Evolutionary conservation across 1,140 invertebrate genomes (phyloP), one percentile per base, ranked within the genome.

Genomic region (Anagrus nilaparvatae): DNA sequence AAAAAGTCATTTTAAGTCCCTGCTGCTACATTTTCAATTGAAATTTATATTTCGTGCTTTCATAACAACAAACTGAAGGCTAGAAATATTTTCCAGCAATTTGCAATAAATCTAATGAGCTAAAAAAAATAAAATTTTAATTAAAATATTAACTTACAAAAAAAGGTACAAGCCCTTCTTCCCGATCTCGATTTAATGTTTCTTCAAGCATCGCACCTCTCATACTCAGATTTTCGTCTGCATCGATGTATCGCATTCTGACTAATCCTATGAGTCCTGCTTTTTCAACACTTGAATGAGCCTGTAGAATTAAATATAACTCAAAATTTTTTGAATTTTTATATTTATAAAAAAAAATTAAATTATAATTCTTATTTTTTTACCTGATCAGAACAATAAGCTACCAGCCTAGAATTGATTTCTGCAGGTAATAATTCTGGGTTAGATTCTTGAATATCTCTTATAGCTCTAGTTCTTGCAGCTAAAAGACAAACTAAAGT

Each of bases 211-310:
- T 78, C 17, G 82, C 78, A 3, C 90, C 91, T 23, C 88, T 73
- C 73, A 97, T 79, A 46, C 84, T 81, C 28, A 94, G 73, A 36
- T 87, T 73, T 28, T 81, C 79, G 58, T 90, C 83, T 10, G 83
- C 81, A 61, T 94, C 89, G 44, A 97, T 79, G 60, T 92, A 94
- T 23, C 87, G 75, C 82, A 97, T 86, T 50, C 87, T 81, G 2
- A 97, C 91, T 40, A 97, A 63, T 40, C 90, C 90, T 40, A 88
- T 87, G 2, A 93, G 64, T 13, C 88, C 89, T 30, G 92, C 90
- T 67, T 97, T 97, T 67, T 97, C 93, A 4, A 97, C 91, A 16
- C 91, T 95, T 0, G 91, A 96, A 65, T 97, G 92, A 1, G 92
- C 89, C 80, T 85, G 44, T 17, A 50, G 9, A 37, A 23, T n/a